Percentiles rank a stretch among this genome's conserved stretches.
Conservation (phyloP, 2,797 vertebrate genomes). For the Pseudotriccus pelzelni region DNA sequence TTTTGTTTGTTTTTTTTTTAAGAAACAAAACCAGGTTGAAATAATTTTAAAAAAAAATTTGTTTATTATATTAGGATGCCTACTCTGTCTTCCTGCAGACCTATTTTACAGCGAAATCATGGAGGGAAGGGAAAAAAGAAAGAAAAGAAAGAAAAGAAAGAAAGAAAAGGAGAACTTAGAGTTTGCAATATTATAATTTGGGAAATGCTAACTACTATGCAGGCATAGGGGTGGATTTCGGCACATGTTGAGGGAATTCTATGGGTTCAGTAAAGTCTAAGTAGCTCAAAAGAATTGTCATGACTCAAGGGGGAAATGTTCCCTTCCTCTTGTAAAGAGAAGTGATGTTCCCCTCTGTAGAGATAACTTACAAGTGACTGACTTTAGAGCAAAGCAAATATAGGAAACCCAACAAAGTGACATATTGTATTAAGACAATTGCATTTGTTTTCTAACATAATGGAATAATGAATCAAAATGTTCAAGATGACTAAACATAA, state of each 20-base stretch:
- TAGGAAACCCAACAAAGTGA: neutral
- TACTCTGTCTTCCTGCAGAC: neutral
- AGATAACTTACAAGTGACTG: neutral
- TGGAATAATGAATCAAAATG: neutral
- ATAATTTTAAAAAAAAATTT: neutral
- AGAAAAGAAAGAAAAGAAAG: rapidly evolving
- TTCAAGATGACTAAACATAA: neutral
- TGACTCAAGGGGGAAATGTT: neutral
- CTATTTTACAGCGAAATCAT: neutral
- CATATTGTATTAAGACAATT: neutral
- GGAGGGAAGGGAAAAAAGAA: rapidly evolving
- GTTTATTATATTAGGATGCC: neutral
- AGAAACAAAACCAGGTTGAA: neutral
- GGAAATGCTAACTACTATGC: neutral
- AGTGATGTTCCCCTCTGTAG: neutral
- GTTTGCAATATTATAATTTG: neutral
- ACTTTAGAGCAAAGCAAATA: neutral
- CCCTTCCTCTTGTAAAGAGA: neutral
- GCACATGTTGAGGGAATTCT: neutral
- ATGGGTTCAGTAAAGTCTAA: neutral
- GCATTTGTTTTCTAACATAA: neutral
- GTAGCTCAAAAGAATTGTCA: neutral
- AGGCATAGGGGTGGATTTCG: neutral
- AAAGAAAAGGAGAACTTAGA: neutral
- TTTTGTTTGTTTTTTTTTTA: neutral